phyloP scores from a whole-genome alignment of 1,140 invertebrate genomes.

The Drosophila trapezifrons region DNA sequence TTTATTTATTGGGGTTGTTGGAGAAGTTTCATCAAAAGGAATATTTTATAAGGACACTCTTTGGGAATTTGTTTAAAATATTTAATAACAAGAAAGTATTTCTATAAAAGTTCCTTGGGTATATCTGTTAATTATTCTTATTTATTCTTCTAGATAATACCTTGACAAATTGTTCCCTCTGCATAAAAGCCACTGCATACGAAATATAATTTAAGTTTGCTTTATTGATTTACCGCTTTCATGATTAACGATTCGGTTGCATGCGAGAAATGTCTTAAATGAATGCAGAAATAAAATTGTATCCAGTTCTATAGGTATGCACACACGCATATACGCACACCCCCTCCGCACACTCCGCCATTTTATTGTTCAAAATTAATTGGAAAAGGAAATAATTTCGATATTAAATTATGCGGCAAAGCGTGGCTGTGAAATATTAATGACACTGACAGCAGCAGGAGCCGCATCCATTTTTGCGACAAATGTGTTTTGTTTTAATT shows the following conservation, averaged over 20 bases:
- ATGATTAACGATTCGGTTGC: conserved; percentile 41
- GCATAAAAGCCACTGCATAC: not conserved
- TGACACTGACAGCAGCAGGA: conserved; percentile 33
- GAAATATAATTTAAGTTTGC: conserved; percentile 6
- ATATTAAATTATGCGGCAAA: conserved; percentile 58
- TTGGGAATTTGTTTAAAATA: not conserved
- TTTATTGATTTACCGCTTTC: conserved; percentile 30
- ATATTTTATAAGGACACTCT: not conserved
- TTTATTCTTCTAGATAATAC: no score
- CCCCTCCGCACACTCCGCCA: not conserved
- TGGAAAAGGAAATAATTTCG: conserved; percentile 48
- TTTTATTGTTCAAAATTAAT: conserved; percentile 65
- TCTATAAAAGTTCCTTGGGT: no score
- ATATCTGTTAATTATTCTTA: no score
- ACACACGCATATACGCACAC: not conserved
- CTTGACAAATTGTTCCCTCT: not conserved
- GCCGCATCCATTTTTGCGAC: conserved; percentile 5
- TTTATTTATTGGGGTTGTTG: not conserved
- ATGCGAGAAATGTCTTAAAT: conserved; percentile 24
- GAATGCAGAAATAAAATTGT: conserved; percentile 38
- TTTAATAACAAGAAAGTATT: not conserved
- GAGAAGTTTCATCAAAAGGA: not conserved
- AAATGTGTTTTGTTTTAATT: conserved; percentile 64
- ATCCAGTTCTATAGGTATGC: conserved; percentile 19
- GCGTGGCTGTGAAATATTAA: conserved; percentile 54